Evolutionary conservation across 30 jellyfish, hydroid and myxozoan species (phyloP), one percentile per base, ranked within the genome.

Genomic region (Chrysaora quinquecirrha): DNA sequence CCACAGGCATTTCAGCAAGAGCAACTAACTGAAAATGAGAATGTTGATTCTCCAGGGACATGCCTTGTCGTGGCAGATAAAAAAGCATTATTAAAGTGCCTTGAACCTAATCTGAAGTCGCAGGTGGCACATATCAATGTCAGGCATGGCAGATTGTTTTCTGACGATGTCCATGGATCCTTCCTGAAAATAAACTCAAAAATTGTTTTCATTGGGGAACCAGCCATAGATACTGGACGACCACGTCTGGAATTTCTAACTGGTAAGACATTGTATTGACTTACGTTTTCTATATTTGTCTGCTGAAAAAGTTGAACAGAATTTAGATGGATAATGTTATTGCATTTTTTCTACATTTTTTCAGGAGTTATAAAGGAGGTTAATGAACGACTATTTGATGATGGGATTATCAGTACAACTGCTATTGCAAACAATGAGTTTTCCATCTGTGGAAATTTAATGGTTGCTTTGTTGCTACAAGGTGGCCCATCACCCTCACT

Each of bases 161-260:
- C 30, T 25, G 78, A 65, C 56, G 78, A 65, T 29, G 62, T 56
- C 30, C 62, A 1, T 65, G 78, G 78, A 65, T 65, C 30, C 58
- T 65, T 65, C 62, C 30, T 1, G 78, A 65, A 65, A 65, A 30
- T 16, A 65, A 65, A 65, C 30, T 65, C n/a, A 56, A 65, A 65
- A 28, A 56, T 65, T 32, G 78, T 65, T 30, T 65, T 65, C 30
- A 65, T 65, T 65, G 78, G 78, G 16, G 62, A 30, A 65, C 78
- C 78, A 65, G 78, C 78, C 21, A 47, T 65, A 65, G 78, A 65
- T 56, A 65, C 78, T 65, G 78, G 78, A 0, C 56, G 78, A 32
- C 78, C 78, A 30, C 62, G 78, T 27, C 78, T 27, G 14, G 78
- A 65, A 65, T 65, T 65, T 65, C 30, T 65, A 65, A 27, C 56